Evolutionary conservation across 2,113 vertebrate genomes (phyloP).

Genomic region (Centrocercus urophasianus): DNA sequence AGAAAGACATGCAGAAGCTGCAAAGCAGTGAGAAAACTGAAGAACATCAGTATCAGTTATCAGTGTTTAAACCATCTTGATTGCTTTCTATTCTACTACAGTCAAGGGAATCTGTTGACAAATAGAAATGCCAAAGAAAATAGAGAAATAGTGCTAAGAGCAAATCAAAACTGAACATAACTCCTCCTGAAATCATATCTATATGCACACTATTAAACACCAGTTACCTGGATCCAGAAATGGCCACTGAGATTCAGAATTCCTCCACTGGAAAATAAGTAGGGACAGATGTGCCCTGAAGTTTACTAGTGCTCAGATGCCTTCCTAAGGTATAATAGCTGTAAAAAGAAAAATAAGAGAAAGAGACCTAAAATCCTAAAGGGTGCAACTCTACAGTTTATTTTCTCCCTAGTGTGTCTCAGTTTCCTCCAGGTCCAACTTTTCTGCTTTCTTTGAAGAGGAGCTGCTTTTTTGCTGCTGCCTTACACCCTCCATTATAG

Average conservation of each 20-base stretch:
- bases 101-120: background rate
- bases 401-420: background rate
- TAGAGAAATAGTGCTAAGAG: background rate
- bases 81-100: background rate
- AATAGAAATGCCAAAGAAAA: background rate
- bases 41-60: background rate
- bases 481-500: fast-evolving
- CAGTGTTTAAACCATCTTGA: fast-evolving
- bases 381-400: background rate
- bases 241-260: background rate
- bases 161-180: background rate
- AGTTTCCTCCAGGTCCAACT: background rate
- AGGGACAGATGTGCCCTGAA: background rate
- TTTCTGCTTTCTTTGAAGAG: background rate
- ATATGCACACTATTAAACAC: background rate
- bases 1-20: background rate
- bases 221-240: background rate
- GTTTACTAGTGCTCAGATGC: fast-evolving
- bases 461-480: background rate
- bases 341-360: background rate
- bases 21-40: background rate
- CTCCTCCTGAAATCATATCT: background rate
- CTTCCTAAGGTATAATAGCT: background rate
- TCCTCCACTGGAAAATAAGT: background rate
- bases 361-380: background rate